These are phyloP conservation scores for Volucella bombylans DNA, from an alignment of 2,888 invertebrate species.

Conservation along the genomic window DNA sequence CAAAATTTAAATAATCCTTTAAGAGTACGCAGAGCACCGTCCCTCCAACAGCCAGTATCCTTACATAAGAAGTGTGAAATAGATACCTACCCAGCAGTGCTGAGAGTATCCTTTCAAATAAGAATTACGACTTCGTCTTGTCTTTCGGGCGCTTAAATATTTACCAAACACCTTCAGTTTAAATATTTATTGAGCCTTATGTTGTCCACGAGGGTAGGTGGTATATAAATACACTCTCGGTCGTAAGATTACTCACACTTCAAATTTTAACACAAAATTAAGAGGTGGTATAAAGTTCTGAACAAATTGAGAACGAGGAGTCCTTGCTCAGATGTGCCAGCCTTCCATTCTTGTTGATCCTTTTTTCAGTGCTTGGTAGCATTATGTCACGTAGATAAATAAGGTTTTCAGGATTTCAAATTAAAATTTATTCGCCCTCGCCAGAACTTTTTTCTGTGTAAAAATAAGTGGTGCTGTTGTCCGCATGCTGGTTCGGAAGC, in stretches of 20 bases:
- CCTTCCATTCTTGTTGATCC: too few relatives aligned
- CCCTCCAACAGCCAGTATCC: background rate
- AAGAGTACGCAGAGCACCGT: conserved; percentile 21
- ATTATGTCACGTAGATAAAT: too few relatives aligned
- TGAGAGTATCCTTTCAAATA: background rate
- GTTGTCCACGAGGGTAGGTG: background rate
- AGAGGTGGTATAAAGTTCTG: background rate
- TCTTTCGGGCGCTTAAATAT: conserved; percentile 36
- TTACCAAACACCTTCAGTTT: conserved; percentile 55
- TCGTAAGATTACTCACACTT: background rate
- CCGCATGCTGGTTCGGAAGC: too few relatives aligned
- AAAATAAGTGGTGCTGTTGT: too few relatives aligned
- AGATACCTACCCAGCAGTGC: too few relatives aligned
- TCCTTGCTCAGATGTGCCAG: too few relatives aligned
- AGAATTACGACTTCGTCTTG: background rate
- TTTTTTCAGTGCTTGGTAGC: too few relatives aligned
- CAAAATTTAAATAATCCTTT: conserved; percentile 64
- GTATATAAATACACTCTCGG: background rate
- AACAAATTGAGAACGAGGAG: too few relatives aligned
- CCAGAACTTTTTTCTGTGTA: too few relatives aligned
- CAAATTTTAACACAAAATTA: background rate
- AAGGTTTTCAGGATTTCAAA: too few relatives aligned
- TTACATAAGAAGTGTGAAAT: background rate
- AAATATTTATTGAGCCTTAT: conserved; percentile 50
- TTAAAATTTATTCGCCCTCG: too few relatives aligned